A percentile compares a stretch with the other conserved stretches of the same genome.
These are phyloP conservation scores for Flabesymbios commensalis DNA, from an alignment of 2,888 invertebrate species.

Conservation along the genomic window DNA sequence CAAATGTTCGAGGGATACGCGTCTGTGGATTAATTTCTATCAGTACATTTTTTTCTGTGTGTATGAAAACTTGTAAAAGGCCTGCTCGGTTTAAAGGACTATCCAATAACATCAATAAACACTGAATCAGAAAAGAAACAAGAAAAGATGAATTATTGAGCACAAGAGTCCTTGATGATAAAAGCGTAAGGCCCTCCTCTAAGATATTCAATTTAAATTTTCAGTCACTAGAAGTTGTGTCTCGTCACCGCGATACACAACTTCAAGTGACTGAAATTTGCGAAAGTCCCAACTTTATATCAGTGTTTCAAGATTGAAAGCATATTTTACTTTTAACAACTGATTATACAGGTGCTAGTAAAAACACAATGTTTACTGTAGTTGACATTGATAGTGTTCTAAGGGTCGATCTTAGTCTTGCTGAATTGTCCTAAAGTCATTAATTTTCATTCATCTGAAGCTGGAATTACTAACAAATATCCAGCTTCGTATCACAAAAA, in stretches of 20 bases:
- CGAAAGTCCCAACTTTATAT: too few species aligned
- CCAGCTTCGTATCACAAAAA: too few species aligned
- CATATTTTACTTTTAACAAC: too few species aligned
- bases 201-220: too few species aligned
- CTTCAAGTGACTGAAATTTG: too few species aligned
- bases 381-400: too few species aligned
- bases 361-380: too few species aligned
- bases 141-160: background rate
- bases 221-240: too few species aligned
- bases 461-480: background rate
- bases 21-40: slow-evolving; percentile 97
- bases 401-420: too few species aligned
- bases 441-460: background rate
- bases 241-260: too few species aligned
- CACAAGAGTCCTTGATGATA: background rate
- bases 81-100: slow-evolving; percentile 96
- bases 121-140: slow-evolving; percentile 62
- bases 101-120: slow-evolving; percentile 94
- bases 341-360: too few species aligned
- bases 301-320: too few species aligned
- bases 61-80: slow-evolving; percentile 90
- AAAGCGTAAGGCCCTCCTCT: background rate
- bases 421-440: background rate
- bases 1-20: slow-evolving; percentile 93
- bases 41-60: slow-evolving; percentile 87